Evolutionary conservation across 2,797 vertebrate genomes (phyloP).

Genomic region (Cossypha polioptera): DNA sequence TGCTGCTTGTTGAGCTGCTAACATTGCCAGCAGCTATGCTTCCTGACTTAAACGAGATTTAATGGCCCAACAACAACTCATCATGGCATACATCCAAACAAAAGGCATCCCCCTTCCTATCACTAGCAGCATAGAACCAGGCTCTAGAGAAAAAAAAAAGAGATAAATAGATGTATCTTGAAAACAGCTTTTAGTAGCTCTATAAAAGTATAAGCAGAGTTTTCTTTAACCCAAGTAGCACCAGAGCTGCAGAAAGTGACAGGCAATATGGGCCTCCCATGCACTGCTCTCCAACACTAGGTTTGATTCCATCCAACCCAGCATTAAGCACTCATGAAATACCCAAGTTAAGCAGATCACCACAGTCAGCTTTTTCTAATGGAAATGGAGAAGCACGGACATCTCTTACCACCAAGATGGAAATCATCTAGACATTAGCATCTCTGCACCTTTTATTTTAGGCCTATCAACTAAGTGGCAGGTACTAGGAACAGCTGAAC

Average conservation of each 20-base stretch:
- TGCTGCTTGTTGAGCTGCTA: neutral
- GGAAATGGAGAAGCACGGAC: neutral
- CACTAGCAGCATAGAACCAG: neutral
- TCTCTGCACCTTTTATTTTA: neutral
- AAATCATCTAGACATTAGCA: neutral
- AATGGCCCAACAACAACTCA: neutral
- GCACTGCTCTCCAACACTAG: neutral
- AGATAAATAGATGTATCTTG: neutral
- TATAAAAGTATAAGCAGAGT: neutral
- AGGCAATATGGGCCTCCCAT: fast-evolving
- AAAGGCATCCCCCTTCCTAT: neutral
- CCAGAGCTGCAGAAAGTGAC: neutral
- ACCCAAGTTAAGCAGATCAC: neutral
- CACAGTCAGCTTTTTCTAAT: neutral
- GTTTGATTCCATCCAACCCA: neutral
- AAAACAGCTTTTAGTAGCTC: neutral
- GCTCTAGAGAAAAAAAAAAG: neutral
- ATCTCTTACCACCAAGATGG: neutral
- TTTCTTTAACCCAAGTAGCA: neutral
- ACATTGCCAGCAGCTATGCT: neutral
- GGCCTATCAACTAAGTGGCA: neutral
- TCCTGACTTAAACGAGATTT: neutral
- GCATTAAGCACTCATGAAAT: neutral
- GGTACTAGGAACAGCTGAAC: neutral
- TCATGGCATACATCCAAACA: neutral